Base-by-base conservation (phyloP, 2,113 vertebrate genomes). In the Callionymus lyra region DNA sequence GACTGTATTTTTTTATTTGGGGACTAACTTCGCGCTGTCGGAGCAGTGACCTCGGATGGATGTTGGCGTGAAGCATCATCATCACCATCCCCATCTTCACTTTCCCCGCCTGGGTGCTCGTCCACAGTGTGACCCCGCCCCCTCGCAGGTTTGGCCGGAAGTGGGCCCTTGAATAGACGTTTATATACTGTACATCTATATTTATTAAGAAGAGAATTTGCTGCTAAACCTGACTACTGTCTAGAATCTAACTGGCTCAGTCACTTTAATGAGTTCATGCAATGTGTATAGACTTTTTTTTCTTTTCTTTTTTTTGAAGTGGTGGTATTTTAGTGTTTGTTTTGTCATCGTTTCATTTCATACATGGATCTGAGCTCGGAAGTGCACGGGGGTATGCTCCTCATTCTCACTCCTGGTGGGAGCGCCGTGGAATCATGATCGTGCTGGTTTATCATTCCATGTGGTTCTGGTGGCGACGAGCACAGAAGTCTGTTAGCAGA, bases 221-320 rank as follows among this genome's bases (percentile, higher is more conserved):
- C 80, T 83, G 80, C 80, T 83, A 79, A 72, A 72, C 70, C 63
- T 59, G 74, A 83, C 78, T 82, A 82, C 78, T 82, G 80, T 82
- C 54, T 76, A 78, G 79, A 78, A 70, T 70, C 74, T 81, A 82
- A 79, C 76, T 47, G 80, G 59, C 77, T 82, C 77, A 69, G 80
- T 81, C 80, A 83, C 80, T 83, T 83, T 83, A 83, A 77, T 57
- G 65, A 79, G 66, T 50, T 81, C 80, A 82, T 81, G 74, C 80
- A 81, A 78, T 78, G 76, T 80, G 73, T 78, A 79, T 79, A 80
- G 72, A 66, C 66, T 63, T 39, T 37, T 34, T 21, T 19, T 41
- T 45, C 61, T 39, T 37, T 34, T 21, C 17, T 41, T 45, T 54
- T 27, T 63, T 54, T 70, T 72, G 67, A 73, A 70, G 69, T 68